These are phyloP conservation scores for Leptatherina wallacei DNA, from an alignment of 2,797 vertebrate species.

Conservation along the genomic window DNA sequence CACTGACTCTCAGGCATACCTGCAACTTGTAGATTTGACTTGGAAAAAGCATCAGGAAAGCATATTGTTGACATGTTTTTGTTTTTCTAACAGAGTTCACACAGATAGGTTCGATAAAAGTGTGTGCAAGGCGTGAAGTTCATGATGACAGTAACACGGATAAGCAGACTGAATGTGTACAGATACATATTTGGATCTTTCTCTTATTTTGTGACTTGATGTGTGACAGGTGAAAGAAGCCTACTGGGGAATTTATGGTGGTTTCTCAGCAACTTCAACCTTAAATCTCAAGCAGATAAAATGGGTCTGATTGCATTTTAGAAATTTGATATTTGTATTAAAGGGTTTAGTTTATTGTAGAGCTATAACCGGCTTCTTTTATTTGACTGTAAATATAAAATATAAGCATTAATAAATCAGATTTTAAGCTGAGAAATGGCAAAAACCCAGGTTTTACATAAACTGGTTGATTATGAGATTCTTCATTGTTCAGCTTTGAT, in stretches of 20 bases:
- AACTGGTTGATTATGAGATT: too few species aligned
- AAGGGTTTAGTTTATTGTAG: not conserved
- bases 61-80: not conserved
- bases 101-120: not conserved
- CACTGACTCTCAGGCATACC: conserved; percentile 23
- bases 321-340: not conserved
- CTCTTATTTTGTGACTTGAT: not conserved
- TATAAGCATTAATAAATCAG: not conserved
- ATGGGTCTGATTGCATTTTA: too few species aligned
- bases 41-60: not conserved
- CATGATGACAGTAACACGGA: not conserved
- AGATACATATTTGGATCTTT: too few species aligned
- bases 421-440: not conserved
- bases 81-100: not conserved
- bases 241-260: too few species aligned
- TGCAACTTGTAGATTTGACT: not conserved
- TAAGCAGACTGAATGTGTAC: not conserved
- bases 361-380: too few species aligned
- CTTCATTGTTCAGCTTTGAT: too few species aligned
- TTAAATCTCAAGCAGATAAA: too few species aligned
- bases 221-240: too few species aligned
- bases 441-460: too few species aligned
- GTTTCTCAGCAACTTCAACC: too few species aligned
- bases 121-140: not conserved
- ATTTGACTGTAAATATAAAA: not conserved